Conservation (phyloP, 2,888 invertebrate genomes). For the Euplagia quadripunctaria region DNA sequence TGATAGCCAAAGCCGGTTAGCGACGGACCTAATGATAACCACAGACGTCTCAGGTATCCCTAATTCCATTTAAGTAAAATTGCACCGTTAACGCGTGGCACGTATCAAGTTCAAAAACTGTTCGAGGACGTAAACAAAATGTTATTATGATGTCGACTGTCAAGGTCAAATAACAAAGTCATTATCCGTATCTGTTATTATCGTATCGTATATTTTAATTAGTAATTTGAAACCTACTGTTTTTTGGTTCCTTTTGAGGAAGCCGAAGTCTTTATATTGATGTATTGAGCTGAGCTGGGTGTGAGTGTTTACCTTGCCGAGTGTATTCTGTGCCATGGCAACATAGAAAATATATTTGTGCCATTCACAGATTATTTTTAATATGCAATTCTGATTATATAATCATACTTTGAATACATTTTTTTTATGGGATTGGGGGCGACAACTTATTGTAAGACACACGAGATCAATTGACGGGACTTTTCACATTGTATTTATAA, state of each 20-base stretch:
- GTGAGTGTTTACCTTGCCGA: not conserved
- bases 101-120: not conserved
- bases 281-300: not conserved
- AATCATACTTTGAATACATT: too few relatives aligned
- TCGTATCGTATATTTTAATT: not conserved
- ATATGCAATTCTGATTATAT: too few relatives aligned
- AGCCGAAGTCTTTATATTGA: not conserved
- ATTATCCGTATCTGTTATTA: not conserved
- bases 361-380: not conserved
- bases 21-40: not conserved
- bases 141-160: not conserved
- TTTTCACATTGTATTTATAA: too few relatives aligned
- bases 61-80: not conserved
- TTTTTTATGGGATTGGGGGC: too few relatives aligned
- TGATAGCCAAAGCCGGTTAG: not conserved
- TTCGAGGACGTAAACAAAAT: not conserved
- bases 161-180: constrained; percentile 1
- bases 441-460: too few relatives aligned
- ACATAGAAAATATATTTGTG: not conserved
- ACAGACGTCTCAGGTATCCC: not conserved
- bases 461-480: too few relatives aligned
- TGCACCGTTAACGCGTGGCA: not conserved
- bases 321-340: not conserved
- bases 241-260: not conserved
- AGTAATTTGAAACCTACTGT: constrained; percentile 8